Base-by-base conservation (phyloP, 2,797 vertebrate genomes). In the Enteromius afrohamiltoni region DNA sequence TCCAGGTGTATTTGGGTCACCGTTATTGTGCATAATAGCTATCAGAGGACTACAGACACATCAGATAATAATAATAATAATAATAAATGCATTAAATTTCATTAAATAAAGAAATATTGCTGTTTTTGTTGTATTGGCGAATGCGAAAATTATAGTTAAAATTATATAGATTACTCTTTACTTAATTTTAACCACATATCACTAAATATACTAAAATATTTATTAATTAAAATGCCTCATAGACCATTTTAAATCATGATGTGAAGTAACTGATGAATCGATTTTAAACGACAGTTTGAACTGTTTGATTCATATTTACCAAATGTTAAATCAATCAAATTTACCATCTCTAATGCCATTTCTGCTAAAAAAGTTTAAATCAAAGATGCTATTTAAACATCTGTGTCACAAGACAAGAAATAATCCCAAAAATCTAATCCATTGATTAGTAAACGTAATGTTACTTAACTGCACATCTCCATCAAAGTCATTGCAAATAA, bases 41-140 rank as follows among this genome's bases (percentile, higher is more conserved):
- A 85, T 75, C 86, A 65, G 26, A 85, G 62, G 76, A 76, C 69
- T 51, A 49, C 3, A 83, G 69, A 79, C 70, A 79, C 55, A 87
- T 83, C 79, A 82, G 26, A n/a, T n/a, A n/a, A n/a, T n/a, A n/a
- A n/a, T n/a, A n/a, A n/a, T n/a, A n/a, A n/a, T n/a, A n/a, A n/a
- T n/a, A n/a, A 55, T 42, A 42, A 42, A 42, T 42, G 42, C 42
- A 42, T 42, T 42, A 40, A 40, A 40, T 40, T 40, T 40, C 1
- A 40, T 40, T 40, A 42, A 42, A 42, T 42, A 11, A 47, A 47
- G 6, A 53, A 53, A 53, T 53, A 53, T 7, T 7, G 49, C 49
- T 51, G 49, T 51, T 49, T 49, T 49, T 17, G 5, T 51, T 53
- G 7, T 53, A 53, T 53, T 55, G 21, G 8, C n/a, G 8, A 55